Percentiles rank a stretch among this genome's conserved stretches.
Evolutionary conservation across 2,888 invertebrate species (phyloP).

Genomic region (Cheilosia variabilis): DNA sequence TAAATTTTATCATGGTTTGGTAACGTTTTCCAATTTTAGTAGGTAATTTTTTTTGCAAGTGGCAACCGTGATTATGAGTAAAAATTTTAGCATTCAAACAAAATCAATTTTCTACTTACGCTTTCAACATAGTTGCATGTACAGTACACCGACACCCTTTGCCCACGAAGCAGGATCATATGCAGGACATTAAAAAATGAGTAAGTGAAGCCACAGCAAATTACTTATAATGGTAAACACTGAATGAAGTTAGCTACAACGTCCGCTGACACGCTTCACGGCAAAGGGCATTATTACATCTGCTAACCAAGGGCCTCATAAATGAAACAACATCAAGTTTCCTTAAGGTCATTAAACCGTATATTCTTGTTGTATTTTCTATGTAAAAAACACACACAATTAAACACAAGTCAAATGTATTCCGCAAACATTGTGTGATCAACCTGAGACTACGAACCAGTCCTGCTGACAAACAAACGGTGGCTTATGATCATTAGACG

Average conservation of each 20-base stretch:
- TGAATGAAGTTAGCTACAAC: constrained; percentile 4
- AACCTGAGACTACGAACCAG: constrained; percentile 47
- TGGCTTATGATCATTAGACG: constrained; percentile 41
- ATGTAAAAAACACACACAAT: neutral
- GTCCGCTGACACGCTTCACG: constrained; percentile 44
- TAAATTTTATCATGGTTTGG: too few relatives aligned
- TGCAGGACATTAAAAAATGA: neutral
- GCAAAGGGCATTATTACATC: constrained; percentile 68
- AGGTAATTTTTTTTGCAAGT: too few relatives aligned
- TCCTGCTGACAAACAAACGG: constrained; percentile 39
- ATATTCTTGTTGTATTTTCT: constrained; percentile 11
- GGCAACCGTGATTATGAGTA: too few relatives aligned
- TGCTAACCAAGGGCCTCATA: neutral
- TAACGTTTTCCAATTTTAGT: too few relatives aligned
- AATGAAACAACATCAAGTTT: constrained; percentile 22
- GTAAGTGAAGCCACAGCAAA: neutral
- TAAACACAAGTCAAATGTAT: constrained; percentile 43
- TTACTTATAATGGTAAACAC: neutral
- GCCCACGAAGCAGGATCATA: constrained; percentile 5
- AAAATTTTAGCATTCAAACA: neutral
- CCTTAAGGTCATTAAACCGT: constrained; percentile 20
- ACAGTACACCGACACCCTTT: too few relatives aligned
- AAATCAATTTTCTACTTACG: neutral
- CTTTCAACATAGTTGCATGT: neutral
- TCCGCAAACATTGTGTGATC: constrained; percentile 29